These are phyloP conservation scores for Platycheirus rosarum DNA, from an alignment of 2,888 invertebrate genomes.

Conservation along the genomic window DNA sequence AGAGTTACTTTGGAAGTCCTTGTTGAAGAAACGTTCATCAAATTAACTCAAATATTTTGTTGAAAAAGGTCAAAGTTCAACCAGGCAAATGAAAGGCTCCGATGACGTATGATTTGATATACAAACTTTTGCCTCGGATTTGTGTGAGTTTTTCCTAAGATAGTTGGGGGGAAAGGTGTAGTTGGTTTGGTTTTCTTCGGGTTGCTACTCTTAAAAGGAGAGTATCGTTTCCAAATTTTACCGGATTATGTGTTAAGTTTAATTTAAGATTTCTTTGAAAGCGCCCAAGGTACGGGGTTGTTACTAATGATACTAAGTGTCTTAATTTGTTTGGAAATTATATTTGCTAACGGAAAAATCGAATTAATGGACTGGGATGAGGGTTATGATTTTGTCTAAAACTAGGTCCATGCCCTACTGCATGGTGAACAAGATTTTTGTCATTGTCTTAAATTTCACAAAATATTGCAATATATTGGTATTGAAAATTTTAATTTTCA, in stretches of 20 bases:
- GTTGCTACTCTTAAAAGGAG: background rate
- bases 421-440: too few relatives aligned
- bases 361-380: too few relatives aligned
- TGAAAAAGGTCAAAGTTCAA: conserved; percentile 46
- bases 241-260: conserved; percentile 51
- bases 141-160: background rate
- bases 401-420: too few relatives aligned
- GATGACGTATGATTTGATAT: conserved; percentile 46
- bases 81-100: conserved; percentile 24
- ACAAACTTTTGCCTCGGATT: conserved; percentile 51
- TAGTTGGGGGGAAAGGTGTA: too few relatives aligned
- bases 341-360: conserved; percentile 19
- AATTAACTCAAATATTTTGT: conserved; percentile 58
- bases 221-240: conserved; percentile 50
- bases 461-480: too few relatives aligned
- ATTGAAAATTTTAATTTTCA: too few relatives aligned
- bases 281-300: too few relatives aligned
- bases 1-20: conserved; percentile 10
- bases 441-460: too few relatives aligned
- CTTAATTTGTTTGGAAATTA: conserved; percentile 38
- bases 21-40: conserved; percentile 66
- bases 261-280: conserved; percentile 33
- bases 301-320: conserved; percentile 32
- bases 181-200: too few relatives aligned
- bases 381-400: too few relatives aligned